Percentiles rank a stretch among this genome's conserved stretches.
phyloP scores from a whole-genome alignment of 1,140 invertebrate genomes.

The Bombus impatiens region DNA sequence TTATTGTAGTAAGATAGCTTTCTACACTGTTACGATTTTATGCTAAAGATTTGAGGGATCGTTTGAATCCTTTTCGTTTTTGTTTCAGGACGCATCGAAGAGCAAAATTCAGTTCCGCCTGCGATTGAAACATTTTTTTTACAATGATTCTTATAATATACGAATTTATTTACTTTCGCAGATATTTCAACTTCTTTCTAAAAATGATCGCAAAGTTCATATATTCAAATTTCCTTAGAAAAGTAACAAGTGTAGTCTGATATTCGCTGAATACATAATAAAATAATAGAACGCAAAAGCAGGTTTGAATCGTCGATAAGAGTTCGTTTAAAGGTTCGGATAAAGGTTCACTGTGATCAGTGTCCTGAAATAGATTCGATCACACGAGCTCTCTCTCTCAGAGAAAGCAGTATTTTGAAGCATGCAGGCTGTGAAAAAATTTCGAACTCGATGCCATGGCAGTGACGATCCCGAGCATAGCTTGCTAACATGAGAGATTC shows the following conservation, averaged over 20 bases:
- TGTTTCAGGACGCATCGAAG: constrained; percentile 47
- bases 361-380: neutral
- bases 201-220: neutral
- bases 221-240: neutral
- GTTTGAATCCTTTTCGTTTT: constrained; percentile 46
- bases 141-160: neutral
- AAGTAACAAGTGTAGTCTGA: neutral
- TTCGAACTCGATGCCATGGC: constrained; percentile 64
- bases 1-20: constrained; percentile 56
- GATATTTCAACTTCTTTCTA: neutral
- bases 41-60: constrained; percentile 41
- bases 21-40: constrained; percentile 53
- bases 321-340: no score
- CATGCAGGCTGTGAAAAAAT: constrained; percentile 28
- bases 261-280: neutral
- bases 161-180: neutral
- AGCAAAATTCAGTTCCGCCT: constrained; percentile 44
- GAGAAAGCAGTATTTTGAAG: neutral
- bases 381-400: neutral
- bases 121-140: neutral
- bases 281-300: neutral
- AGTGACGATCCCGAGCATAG: constrained; percentile 65
- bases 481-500: constrained; percentile 41
- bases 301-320: neutral
- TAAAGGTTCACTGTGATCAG: neutral